These are phyloP conservation scores for Bos javanicus DNA, from an alignment of 2,113 vertebrate species.

Conservation along the genomic window DNA sequence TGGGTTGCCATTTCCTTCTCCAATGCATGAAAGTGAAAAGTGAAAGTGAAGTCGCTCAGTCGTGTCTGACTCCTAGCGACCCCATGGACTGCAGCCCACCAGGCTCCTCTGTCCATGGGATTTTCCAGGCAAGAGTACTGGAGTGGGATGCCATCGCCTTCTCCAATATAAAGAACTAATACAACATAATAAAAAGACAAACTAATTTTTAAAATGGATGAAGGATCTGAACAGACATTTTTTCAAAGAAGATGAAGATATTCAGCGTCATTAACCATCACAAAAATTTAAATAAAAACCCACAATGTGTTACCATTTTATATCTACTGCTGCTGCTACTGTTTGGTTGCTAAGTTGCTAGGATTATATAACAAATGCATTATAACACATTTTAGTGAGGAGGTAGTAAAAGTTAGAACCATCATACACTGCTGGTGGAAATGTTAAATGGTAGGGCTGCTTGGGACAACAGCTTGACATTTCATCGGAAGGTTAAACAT, in stretches of 20 bases:
- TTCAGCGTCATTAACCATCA: neutral
- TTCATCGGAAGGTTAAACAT: neutral
- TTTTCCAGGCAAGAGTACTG: too few species aligned
- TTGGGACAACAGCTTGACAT: neutral
- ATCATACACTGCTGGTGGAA: neutral
- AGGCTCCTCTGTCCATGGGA: too few species aligned
- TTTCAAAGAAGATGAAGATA: neutral
- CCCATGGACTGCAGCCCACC: too few species aligned
- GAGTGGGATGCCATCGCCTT: too few species aligned
- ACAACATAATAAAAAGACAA: neutral
- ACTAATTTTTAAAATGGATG: neutral
- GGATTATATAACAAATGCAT: neutral
- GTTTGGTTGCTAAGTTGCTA: neutral
- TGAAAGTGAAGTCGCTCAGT: too few species aligned
- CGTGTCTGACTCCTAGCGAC: too few species aligned
- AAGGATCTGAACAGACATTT: neutral
- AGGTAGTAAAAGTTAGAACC: neutral
- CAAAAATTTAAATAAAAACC: neutral
- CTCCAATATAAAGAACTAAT: neutral
- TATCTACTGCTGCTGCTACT: neutral
- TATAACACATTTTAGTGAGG: neutral
- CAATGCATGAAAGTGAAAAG: too few species aligned
- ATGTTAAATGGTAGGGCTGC: neutral
- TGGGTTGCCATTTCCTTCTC: too few species aligned
- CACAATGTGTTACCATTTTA: neutral